A percentile compares a stretch with the other conserved stretches of the same genome.
phyloP scores from a whole-genome alignment of 2,113 vertebrate genomes.

The Corythornis cristatus region DNA sequence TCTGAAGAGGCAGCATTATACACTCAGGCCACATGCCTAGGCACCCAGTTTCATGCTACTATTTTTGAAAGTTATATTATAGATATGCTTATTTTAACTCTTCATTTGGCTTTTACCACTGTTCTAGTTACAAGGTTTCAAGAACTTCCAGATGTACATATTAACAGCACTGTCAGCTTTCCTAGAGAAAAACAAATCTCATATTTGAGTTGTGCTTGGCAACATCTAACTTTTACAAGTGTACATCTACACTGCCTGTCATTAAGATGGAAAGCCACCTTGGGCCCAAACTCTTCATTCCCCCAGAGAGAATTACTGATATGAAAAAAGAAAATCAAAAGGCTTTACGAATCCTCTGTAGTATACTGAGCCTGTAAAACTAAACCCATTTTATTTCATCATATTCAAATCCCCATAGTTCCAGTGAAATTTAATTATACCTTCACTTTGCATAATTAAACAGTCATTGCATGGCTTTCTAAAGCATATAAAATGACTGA shows the following conservation, averaged over 20 bases:
- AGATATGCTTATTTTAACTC: not conserved
- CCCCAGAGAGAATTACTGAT: not conserved
- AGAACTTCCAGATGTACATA: not conserved
- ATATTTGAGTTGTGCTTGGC: not conserved
- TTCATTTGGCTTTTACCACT: not conserved
- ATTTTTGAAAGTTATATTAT: not conserved
- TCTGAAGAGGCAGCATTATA: not conserved
- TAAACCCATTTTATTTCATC: slow-evolving; percentile 63
- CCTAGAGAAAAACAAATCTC: not conserved
- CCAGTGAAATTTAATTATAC: slow-evolving; percentile 64
- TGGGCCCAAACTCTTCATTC: not conserved
- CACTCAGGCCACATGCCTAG: not conserved
- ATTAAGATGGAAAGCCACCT: not conserved
- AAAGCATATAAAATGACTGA: slow-evolving; percentile 52
- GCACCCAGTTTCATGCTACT: not conserved
- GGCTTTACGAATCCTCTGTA: slow-evolving; percentile 7
- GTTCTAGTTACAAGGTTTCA: not conserved
- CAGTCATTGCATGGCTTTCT: slow-evolving; percentile 38
- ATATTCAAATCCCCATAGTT: slow-evolving; percentile 62
- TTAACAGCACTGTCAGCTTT: not conserved
- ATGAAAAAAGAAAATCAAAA: slow-evolving; percentile 9
- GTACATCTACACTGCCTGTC: not conserved
- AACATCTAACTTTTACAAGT: not conserved
- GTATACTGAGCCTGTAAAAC: slow-evolving; percentile 42
- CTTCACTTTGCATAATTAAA: slow-evolving; percentile 70